Evolutionary conservation across 2,888 invertebrate genomes (phyloP), one percentile per base, ranked within the genome.

Genomic region (Lithophane socia): DNA sequence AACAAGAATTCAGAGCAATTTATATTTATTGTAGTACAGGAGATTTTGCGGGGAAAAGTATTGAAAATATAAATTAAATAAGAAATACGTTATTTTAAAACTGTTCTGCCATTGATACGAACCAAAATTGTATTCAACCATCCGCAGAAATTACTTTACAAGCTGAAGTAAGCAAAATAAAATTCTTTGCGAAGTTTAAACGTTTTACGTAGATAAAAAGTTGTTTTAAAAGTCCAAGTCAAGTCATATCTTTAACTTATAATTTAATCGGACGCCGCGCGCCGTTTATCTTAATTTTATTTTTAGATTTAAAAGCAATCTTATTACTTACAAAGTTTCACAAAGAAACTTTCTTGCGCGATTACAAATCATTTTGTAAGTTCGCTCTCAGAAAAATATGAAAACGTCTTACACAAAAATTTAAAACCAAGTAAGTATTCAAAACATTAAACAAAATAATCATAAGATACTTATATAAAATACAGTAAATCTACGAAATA

Each of bases 161-260:
- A 56, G 3, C n/a, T 47, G 0, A 37, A 16, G 10, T 21, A 12
- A 42, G 75, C 24, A 8, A 37, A 58, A 44, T 44, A 64, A 47
- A 1, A 10, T 7, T 16, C 1, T n/a, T 42, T 76, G n/a, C 12
- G 2, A 78, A 80, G 21, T 58, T 54, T 37, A 24, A n/a, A n/a
- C n/a, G n/a, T n/a, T n/a, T n/a, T n/a, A 73, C 29, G 9, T 9
- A 54, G 78, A 79, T 79, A 80, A 80, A 47, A 79, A 80, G 37
- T 76, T 75, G 8, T 54, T 47, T 44, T 5, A 2, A 79, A 78
- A 73, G 29, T 52, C 16, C 10, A 56, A 49, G 29, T 18, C 56
- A 63, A 52, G n/a, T 24, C 47, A n/a, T 47, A 78, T 71, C 70
- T 58, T 58, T n/a, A 77, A 71, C 18, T 56, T 37, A 21, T 10